Evolutionary conservation across 2,888 invertebrate species (phyloP).

Genomic region (Drosophila kuntzei): DNA sequence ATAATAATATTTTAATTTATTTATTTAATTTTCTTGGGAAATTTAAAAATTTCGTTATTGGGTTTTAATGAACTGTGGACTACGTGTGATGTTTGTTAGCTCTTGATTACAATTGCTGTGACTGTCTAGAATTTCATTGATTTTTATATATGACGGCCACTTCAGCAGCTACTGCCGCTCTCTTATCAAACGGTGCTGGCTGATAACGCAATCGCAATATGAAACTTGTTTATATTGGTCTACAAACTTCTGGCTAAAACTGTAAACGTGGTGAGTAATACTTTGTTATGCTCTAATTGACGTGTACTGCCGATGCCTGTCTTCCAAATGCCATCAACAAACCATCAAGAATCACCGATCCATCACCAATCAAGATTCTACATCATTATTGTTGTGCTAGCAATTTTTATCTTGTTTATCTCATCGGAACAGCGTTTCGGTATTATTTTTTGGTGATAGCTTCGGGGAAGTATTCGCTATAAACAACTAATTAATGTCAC

Average conservation of each 20-base stretch:
- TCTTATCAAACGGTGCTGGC: slow-evolving; percentile 47
- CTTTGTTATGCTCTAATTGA: slow-evolving; percentile 39
- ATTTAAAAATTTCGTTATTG: slow-evolving; percentile 20
- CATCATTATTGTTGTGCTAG: slow-evolving; percentile 29
- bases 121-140: slow-evolving; percentile 62
- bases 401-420: slow-evolving; percentile 61
- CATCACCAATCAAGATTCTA: slow-evolving; percentile 41
- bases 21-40: slow-evolving; percentile 26
- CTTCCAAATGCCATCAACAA: slow-evolving; percentile 10
- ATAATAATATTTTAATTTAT: slow-evolving; percentile 5
- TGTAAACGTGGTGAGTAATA: slow-evolving; percentile 46
- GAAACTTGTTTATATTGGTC: slow-evolving; percentile 52
- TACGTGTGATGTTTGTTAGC: slow-evolving; percentile 56
- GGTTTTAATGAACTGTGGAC: slow-evolving; percentile 16
- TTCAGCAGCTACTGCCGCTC: slow-evolving; percentile 22
- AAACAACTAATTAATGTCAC: slow-evolving; percentile 28
- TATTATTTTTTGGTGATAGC: slow-evolving; percentile 32
- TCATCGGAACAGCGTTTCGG: slow-evolving; percentile 26
- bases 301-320: slow-evolving; percentile 32
- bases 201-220: slow-evolving; percentile 59
- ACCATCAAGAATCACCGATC: slow-evolving; percentile 39
- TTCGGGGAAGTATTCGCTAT: slow-evolving; percentile 51
- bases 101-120: slow-evolving; percentile 68
- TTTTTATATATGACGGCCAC: slow-evolving; percentile 58
- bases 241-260: slow-evolving; percentile 47